These are phyloP conservation scores for Muscina levida DNA, from an alignment of 2,888 invertebrate genomes.

Conservation along the genomic window DNA sequence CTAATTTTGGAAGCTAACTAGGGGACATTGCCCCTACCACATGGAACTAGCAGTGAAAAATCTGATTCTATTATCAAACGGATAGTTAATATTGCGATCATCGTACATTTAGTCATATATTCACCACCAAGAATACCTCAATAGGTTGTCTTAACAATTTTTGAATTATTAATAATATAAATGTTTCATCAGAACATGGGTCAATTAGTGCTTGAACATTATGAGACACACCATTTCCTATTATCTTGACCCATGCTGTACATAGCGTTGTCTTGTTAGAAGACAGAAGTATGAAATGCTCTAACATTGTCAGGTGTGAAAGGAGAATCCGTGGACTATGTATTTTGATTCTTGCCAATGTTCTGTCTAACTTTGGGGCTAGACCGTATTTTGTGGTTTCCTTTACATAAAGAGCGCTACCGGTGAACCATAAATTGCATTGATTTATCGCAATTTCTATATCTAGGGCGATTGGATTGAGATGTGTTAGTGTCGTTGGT, in stretches of 20 bases:
- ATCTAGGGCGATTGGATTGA: too few relatives aligned
- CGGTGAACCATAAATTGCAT: too few relatives aligned
- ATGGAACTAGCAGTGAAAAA: too few relatives aligned
- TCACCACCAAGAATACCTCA: not conserved
- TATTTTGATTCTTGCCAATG: not conserved
- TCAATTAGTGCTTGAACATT: constrained; percentile 1
- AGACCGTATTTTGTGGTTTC: constrained; percentile 23
- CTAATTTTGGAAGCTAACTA: not conserved
- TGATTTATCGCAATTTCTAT: not conserved
- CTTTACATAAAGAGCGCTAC: too few relatives aligned
- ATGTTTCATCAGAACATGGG: constrained; percentile 36
- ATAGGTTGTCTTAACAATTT: too few relatives aligned
- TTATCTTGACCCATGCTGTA: too few relatives aligned
- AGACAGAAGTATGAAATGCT: constrained; percentile 5
- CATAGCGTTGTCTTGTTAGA: too few relatives aligned
- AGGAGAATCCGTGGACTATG: not conserved
- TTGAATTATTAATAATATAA: too few relatives aligned
- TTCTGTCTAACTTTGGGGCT: not conserved
- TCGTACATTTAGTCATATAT: not conserved
- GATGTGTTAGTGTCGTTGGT: not conserved
- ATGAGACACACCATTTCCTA: not conserved
- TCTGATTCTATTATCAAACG: too few relatives aligned
- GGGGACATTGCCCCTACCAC: too few relatives aligned
- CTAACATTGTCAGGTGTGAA: not conserved
- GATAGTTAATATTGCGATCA: not conserved